Evolutionary conservation across 2,888 invertebrate genomes (phyloP), one percentile per base, ranked within the genome.

Genomic region (Bruchidius siliquastri): DNA sequence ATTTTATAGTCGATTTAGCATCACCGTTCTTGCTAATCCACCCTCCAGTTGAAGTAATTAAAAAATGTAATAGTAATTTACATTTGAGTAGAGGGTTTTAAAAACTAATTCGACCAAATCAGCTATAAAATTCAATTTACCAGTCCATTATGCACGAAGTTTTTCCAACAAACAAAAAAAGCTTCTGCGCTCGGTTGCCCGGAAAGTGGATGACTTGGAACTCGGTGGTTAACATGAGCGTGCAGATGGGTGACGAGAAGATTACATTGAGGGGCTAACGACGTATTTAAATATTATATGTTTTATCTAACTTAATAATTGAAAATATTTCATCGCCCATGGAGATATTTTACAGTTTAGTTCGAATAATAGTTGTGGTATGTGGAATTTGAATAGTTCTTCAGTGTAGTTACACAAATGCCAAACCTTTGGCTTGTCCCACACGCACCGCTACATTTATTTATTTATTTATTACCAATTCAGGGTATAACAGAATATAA

Each of bases 121-220:
- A 74, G 72, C 74, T 71, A 72, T 74, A 72, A 74, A 72, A 74
- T 74, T 74, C 69, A 72, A 72, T 74, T 74, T 71, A 68, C 67
- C 74, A 67, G 71, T 72, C 74, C 72, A 74, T 74, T 74, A 72
- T 72, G 67, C 74, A 32, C 20, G 26, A n/a, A 70, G 67, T 72
- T 73, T 72, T 49, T 30, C 30, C 22, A 71, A 22, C 26, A 69
- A 69, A 49, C 49, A 49, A 49, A 49, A n/a, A 30, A 49, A 49
- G 49, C 49, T 13, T 1, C 49, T 49, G 3, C 49, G 49, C 10
- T 49, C 49, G 49, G 18, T 49, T 49, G 10, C 13, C 49, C 13
- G 18, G 49, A 18, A 13, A 49, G 49, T 32, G 70, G 68, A 70
- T 70, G 72, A 73, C 70, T 70, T 66, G 68, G 67, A 68, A 71